Evolutionary conservation across 2,797 vertebrate species (phyloP), one percentile per base, ranked within the genome.

Genomic region (Sebastes taczanowskii): DNA sequence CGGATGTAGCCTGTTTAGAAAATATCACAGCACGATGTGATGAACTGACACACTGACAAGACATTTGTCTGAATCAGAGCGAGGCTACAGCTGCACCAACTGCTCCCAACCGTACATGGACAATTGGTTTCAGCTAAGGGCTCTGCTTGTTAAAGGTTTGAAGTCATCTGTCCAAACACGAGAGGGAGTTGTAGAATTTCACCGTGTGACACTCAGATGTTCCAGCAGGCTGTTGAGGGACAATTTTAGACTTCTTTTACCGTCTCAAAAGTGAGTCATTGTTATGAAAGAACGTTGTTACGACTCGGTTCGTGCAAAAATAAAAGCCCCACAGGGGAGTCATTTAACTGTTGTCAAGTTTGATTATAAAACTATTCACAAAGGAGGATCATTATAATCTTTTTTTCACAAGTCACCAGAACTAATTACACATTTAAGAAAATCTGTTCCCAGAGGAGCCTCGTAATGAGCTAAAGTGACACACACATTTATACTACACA

Each of bases 1-100:
- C 90, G 69, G 88, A 90, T 71, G 84, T 2, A 67, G 78, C 81
- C 78, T 78, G 78, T 93, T 92, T 91, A 55, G 38, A 83, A 84
- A 84, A 92, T 93, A 59, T 80, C 82, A 49, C 81, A 77, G 85
- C 30, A 11, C 30, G 72, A 78, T 46, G 67, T 88, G 85, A 94
- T 56, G 85, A 71, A 74, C 34, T 55, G 88, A 91, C 81, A 89
- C 59, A 7, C 16, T 82, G 80, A 74, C 75, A 74, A 52, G 63
- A 82, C 46, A 56, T 80, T 60, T 55, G 81, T 80, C 9, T 49
- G 59, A 18, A 58, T 63, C 52, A 3, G 13, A 67, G 68, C 27
- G 0, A 22, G 23, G 76, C 46, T 68, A 2, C 83, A 85, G 83
- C 82, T 87, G 79, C 55, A 59, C 72, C 77, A 58, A 7, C 73